A percentile compares a stretch with the other conserved stretches of the same genome.
phyloP scores from a whole-genome alignment of 2,888 invertebrate genomes.

The Orchestes rusci region DNA sequence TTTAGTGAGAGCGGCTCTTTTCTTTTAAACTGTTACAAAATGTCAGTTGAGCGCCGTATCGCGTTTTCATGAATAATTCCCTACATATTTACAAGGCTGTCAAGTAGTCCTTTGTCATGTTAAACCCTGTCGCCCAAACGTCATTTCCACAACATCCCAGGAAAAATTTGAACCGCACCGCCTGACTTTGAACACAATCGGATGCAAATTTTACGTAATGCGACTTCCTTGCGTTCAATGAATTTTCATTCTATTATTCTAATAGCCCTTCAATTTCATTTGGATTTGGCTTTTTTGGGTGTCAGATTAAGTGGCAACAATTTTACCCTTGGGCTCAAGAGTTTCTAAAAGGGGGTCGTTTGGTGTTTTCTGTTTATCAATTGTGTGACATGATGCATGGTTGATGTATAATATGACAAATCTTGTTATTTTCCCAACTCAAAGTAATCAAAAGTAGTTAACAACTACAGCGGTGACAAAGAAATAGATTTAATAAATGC shows the following conservation, averaged over 20 bases:
- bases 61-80: conserved; percentile 47
- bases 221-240: conserved; percentile 28
- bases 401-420: too few species aligned
- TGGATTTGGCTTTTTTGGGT: too few species aligned
- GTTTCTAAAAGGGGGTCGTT: too few species aligned
- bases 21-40: conserved; percentile 43
- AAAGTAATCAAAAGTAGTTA: too few species aligned
- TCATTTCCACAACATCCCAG: conserved; percentile 45
- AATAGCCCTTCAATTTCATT: conserved; percentile 26
- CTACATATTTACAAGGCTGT: conserved; percentile 47
- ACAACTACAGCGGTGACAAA: too few species aligned
- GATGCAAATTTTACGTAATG: conserved; percentile 32
- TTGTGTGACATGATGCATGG: too few species aligned
- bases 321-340: too few species aligned
- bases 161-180: conserved; percentile 35
- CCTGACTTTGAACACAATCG: conserved; percentile 33
- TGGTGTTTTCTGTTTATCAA: too few species aligned
- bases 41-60: conserved; percentile 43
- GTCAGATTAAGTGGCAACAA: too few species aligned
- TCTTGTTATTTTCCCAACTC: too few species aligned
- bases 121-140: conserved; percentile 45
- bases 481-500: too few species aligned
- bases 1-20: conserved; percentile 32
- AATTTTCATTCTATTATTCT: conserved; percentile 33
- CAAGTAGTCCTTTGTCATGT: conserved; percentile 47